phyloP scores from a whole-genome alignment of 2,888 invertebrate species.

The Drosophila conformis region DNA sequence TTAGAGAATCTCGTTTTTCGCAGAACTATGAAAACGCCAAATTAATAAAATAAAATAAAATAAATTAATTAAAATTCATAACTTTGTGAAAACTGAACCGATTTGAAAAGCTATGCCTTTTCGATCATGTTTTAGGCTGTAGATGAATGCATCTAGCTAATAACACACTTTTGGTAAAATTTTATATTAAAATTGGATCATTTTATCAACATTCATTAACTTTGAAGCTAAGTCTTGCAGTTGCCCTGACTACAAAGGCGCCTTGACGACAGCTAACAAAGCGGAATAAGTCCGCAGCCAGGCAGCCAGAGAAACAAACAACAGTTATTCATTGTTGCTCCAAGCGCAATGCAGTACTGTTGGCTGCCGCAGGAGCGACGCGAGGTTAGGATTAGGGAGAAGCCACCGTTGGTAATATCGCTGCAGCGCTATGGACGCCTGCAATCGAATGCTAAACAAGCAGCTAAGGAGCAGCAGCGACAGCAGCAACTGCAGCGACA shows the following conservation, averaged over 20 bases:
- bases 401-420: constrained; percentile 75
- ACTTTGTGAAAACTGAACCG: not conserved
- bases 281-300: no score
- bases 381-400: constrained; percentile 47
- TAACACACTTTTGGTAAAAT: not conserved
- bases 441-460: constrained; percentile 50
- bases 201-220: not conserved
- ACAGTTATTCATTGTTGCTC: not conserved
- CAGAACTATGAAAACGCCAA: no score
- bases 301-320: not conserved
- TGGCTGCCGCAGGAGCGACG: constrained; percentile 69
- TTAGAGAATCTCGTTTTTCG: not conserved
- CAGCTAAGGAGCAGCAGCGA: constrained; percentile 32
- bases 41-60: no score
- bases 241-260: constrained; percentile 5
- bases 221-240: not conserved
- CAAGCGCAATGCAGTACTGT: constrained; percentile 59
- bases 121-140: not conserved
- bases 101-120: not conserved
- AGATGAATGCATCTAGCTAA: not conserved
- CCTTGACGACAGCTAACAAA: constrained; percentile 36
- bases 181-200: not conserved
- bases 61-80: not conserved
- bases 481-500: constrained; percentile 47
- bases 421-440: constrained; percentile 57